Conservation (phyloP, 2,888 invertebrate genomes). For the Tipula unca region DNA sequence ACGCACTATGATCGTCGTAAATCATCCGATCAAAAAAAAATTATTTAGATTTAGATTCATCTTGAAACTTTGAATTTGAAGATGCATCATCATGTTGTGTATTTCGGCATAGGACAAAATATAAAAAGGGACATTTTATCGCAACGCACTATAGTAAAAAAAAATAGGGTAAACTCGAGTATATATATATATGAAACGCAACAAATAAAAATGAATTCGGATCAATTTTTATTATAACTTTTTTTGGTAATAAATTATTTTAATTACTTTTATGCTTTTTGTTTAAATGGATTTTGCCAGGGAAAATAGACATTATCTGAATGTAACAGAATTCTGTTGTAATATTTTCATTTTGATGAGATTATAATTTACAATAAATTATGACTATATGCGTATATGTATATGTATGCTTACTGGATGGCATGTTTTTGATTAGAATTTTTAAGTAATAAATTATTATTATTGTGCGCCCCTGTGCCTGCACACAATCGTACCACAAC, state of each 20-base stretch:
- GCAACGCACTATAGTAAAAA: neutral
- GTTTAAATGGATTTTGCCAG: conserved; percentile 14
- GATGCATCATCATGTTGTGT: neutral
- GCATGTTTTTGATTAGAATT: conserved; percentile 8
- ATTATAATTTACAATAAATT: conserved; percentile 14
- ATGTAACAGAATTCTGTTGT: conserved; percentile 15
- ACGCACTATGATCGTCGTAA: neutral
- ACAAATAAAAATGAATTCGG: neutral
- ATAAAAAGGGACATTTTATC: neutral
- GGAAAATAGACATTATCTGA: conserved; percentile 16
- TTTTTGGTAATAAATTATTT: conserved; percentile 18
- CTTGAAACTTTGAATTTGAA: neutral
- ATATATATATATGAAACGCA: neutral
- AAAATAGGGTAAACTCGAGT: neutral
- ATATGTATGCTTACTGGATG: no score
- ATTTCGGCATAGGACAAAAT: neutral
- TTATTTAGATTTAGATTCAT: neutral
- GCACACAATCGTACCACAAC: neutral
- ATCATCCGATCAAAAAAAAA: neutral
- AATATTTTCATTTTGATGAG: neutral
- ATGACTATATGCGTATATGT: neutral
- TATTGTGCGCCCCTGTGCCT: neutral
- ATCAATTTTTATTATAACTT: conserved; percentile 1
- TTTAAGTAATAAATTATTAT: neutral
- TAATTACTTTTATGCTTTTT: conserved; percentile 18